Conservation (phyloP, 2,888 invertebrate genomes). For the Sinhomidia bicolor region DNA sequence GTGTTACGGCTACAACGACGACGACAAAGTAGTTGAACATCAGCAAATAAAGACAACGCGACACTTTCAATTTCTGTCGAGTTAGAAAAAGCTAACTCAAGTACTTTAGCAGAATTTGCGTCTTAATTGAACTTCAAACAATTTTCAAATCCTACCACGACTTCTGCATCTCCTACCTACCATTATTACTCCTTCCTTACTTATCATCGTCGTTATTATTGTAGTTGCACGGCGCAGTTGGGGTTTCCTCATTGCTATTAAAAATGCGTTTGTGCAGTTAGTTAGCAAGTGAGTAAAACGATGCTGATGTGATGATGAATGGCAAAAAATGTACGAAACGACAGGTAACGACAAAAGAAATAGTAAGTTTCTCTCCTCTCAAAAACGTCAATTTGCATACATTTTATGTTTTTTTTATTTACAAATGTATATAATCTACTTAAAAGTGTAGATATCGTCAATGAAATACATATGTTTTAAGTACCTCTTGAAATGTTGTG, state of each 20-base stretch:
- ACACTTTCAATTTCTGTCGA: constrained; percentile 61
- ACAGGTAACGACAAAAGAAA: constrained; percentile 13
- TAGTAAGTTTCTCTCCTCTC: constrained; percentile 12
- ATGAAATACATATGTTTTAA: no score
- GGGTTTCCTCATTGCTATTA: constrained; percentile 52
- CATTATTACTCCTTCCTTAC: neutral
- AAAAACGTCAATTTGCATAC: no score
- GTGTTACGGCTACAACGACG: no score
- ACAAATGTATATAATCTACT: neutral
- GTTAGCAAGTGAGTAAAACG: constrained; percentile 12
- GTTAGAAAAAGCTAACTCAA: constrained; percentile 6
- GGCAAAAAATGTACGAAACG: constrained; percentile 17
- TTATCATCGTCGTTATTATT: neutral
- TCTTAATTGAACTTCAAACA: constrained; percentile 65
- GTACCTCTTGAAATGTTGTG: no score
- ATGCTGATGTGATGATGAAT: constrained; percentile 30
- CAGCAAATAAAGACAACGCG: constrained; percentile 19
- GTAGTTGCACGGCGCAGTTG: constrained; percentile 14
- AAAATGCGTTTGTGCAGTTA: constrained; percentile 33
- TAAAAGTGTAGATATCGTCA: no score
- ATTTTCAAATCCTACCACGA: constrained; percentile 21
- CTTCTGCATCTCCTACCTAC: neutral
- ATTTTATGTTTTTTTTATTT: no score
- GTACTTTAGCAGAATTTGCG: constrained; percentile 17
- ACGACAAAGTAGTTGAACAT: neutral